These are phyloP conservation scores for Sus cebifrons DNA, from an alignment of 2,797 vertebrate species.

Conservation along the genomic window DNA sequence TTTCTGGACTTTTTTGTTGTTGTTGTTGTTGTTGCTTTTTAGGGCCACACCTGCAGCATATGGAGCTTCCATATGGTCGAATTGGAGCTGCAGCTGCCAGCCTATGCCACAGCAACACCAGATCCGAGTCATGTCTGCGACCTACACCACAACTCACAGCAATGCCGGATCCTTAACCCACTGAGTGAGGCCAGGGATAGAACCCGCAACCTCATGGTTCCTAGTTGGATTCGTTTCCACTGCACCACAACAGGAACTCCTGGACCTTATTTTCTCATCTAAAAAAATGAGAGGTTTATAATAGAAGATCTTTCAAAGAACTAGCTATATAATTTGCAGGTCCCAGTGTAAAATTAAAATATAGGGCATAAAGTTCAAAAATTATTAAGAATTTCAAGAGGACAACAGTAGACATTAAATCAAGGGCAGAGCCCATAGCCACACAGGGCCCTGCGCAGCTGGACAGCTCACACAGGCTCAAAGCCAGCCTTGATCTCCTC, in stretches of 20 bases:
- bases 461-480: neutral
- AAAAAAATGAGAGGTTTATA: neutral
- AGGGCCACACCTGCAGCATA: no score
- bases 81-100: no score
- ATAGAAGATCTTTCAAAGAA: neutral
- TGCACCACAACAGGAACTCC: no score
- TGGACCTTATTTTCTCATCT: constrained; percentile 38
- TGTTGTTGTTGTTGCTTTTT: no score
- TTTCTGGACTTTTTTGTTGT: neutral
- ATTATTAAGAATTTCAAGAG: neutral
- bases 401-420: neutral
- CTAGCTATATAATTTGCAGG: neutral
- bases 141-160: no score
- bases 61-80: no score
- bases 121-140: no score
- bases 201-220: no score
- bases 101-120: no score
- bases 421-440: neutral
- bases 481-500: neutral
- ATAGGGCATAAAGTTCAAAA: neutral
- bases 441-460: rapidly evolving
- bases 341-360: neutral
- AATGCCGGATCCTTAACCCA: no score
- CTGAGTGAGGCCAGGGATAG: no score
- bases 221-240: no score